A percentile compares a stretch with the other conserved stretches of the same genome.
Evolutionary conservation across 2,797 vertebrate genomes (phyloP).

Genomic region (Bovichtus diacanthus): DNA sequence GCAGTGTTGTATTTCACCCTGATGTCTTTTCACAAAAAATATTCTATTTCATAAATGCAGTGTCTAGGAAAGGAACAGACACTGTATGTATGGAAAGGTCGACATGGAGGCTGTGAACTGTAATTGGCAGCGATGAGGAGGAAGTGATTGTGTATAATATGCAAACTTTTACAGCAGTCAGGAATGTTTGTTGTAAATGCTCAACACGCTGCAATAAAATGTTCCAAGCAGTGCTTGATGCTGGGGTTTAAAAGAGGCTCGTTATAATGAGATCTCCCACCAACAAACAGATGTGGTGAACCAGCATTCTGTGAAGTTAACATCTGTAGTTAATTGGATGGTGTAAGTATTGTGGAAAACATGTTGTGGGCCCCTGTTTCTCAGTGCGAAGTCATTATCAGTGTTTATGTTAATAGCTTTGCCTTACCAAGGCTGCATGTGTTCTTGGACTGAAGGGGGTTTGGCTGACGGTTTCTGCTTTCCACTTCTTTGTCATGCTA

Average conservation of each 20-base stretch:
- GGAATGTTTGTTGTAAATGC: conserved; percentile 79
- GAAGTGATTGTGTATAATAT: conserved; percentile 58
- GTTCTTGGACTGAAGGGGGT: conserved; percentile 50
- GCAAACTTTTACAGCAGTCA: conserved; percentile 71
- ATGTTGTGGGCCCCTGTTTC: conserved; percentile 68
- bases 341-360: conserved; percentile 81
- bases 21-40: neutral
- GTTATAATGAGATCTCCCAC: conserved; percentile 84
- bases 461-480: conserved; percentile 37
- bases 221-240: conserved; percentile 74
- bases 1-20: neutral
- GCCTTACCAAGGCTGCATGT: conserved; percentile 58
- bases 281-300: conserved; percentile 83
- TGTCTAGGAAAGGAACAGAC: neutral
- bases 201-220: conserved; percentile 77
- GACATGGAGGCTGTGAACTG: conserved; percentile 20
- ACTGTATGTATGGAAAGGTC: too few relatives aligned
- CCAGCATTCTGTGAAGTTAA: conserved; percentile 80
- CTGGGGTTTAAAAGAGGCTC: conserved; percentile 65
- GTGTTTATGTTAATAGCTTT: conserved; percentile 79
- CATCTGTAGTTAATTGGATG: conserved; percentile 85
- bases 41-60: neutral
- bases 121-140: conserved; percentile 4
- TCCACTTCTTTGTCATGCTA: conserved; percentile 36
- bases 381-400: conserved; percentile 79